Base-by-base conservation (phyloP, 2,888 invertebrate species). In the Odontocerum albicorne region DNA sequence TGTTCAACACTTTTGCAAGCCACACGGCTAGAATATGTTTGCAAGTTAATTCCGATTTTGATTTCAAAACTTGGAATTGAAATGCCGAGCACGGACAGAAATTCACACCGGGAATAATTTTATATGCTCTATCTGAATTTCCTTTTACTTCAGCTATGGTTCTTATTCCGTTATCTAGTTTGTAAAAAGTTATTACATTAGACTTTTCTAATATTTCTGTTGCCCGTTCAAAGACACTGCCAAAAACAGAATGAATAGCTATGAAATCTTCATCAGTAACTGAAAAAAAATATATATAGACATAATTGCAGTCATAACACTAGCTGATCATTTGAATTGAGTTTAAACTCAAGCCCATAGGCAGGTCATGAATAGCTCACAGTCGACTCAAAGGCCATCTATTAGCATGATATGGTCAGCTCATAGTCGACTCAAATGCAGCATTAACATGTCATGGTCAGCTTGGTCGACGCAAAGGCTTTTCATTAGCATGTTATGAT, bases 31-130 rank as follows among this genome's bases (percentile, higher is more conserved):
- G 64, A 19, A 88, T 72, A 68, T 89, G 89, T 64, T 86, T 84
- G 63, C 89, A 89, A 2, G 81, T 82, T 32, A 83, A 67, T 61
- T 75, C 72, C 8, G 66, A 65, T 58, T 72, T 73, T 21, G 70
- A 67, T 42, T 76, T 77, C 39, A 88, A 66, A 17, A 88, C 86
- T 57, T 75, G 68, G 31, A 66, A 66, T 42, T 73, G 72, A 62
- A 87, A 89, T 1, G 81, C 79, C n/a, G 65, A 70, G 63, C 89
- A 89, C 6, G 81, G 76, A 59, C 89, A 89, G 66, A 78, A 88
- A 66, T 88, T 88, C 6, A 85, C 70, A 17, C 76, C 69, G 0
- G 84, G 82, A 63, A 86, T 84, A 20, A 88, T 67, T 44, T 45
- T 80, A 59, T 84, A 83, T 46, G 79, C 77, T n/a, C 77, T 73